A percentile compares a stretch with the other conserved stretches of the same genome.
Conservation (phyloP, 2,797 vertebrate species). For the Synaphobranchus kaupii region DNA sequence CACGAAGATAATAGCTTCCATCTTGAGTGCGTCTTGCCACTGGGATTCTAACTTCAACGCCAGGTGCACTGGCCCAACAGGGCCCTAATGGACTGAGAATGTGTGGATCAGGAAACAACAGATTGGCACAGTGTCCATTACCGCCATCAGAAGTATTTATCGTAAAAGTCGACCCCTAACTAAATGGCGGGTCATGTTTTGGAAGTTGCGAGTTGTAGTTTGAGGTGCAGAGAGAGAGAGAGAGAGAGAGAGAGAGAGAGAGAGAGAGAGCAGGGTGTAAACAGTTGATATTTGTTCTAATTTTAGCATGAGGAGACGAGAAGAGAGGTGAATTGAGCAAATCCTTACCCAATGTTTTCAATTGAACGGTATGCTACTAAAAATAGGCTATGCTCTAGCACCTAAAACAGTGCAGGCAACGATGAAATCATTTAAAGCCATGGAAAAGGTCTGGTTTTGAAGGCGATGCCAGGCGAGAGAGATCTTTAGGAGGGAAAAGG, state of each 20-base stretch:
- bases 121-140: slow-evolving; percentile 22
- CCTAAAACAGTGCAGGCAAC: background rate
- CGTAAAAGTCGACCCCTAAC: slow-evolving; percentile 1
- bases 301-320: background rate
- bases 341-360: background rate
- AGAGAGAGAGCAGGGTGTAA: background rate
- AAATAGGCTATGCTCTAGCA: background rate
- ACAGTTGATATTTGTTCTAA: background rate
- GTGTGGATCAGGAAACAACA: slow-evolving; percentile 26
- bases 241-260: too few relatives aligned
- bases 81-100: slow-evolving; percentile 26
- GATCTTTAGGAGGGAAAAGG: too few relatives aligned
- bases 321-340: background rate
- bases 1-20: slow-evolving; percentile 32
- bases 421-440: background rate
- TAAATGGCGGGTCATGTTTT: background rate
- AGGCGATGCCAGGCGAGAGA: background rate
- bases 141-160: slow-evolving; percentile 25
- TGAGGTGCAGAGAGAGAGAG: too few relatives aligned
- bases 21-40: slow-evolving; percentile 14
- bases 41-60: background rate
- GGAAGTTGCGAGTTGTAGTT: background rate
- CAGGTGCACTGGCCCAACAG: slow-evolving; percentile 18
- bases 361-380: background rate
- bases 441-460: background rate